Evolutionary conservation across 2,113 vertebrate species (phyloP).

Genomic region (Ginglymostoma cirratum): DNA sequence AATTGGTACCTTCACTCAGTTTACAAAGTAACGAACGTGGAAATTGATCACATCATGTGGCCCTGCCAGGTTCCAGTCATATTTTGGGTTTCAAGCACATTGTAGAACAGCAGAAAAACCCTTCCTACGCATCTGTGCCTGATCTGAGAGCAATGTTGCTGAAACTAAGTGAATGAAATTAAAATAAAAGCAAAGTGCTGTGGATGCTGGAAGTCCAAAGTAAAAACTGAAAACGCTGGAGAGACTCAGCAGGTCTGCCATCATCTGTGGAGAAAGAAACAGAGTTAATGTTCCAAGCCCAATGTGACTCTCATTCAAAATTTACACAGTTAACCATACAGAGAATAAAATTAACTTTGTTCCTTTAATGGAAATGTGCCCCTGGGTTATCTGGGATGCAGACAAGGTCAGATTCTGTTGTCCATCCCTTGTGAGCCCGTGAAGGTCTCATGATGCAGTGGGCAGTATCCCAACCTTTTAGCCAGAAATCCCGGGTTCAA

Average conservation of each 20-base stretch:
- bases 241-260: too few relatives aligned
- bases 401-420: neutral
- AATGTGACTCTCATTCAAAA: too few relatives aligned
- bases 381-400: neutral
- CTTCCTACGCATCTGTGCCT: neutral
- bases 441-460: too few relatives aligned
- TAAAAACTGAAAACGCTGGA: too few relatives aligned
- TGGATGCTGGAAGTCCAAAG: too few relatives aligned
- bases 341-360: neutral
- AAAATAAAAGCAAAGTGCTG: neutral
- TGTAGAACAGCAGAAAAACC: neutral
- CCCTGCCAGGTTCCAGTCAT: neutral
- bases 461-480: too few relatives aligned
- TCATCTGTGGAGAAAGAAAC: too few relatives aligned
- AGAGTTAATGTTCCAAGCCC: too few relatives aligned
- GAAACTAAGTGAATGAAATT: neutral
- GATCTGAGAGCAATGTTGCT: neutral
- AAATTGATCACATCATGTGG: neutral
- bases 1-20: neutral
- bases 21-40: neutral
- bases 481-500: too few relatives aligned
- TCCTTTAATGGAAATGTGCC: neutral
- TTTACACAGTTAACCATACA: too few relatives aligned
- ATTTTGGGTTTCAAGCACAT: neutral
- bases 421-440: too few relatives aligned